Evolutionary conservation across 2,113 vertebrate genomes (phyloP).

Genomic region (Antennarius striatus): DNA sequence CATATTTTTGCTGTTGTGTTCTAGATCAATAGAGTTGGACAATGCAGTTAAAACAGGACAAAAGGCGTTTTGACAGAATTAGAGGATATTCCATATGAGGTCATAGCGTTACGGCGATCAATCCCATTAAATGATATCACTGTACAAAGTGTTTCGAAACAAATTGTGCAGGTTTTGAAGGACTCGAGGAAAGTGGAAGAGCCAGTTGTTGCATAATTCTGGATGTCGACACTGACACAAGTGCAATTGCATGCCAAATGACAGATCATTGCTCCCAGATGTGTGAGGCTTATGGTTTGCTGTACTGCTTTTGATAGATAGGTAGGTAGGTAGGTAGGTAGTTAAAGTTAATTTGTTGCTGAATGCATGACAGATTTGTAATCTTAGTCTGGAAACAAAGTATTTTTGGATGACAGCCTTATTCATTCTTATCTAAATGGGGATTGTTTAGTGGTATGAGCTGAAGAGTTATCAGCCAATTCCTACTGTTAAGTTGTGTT

Average conservation of each 20-base stretch:
- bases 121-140: not conserved
- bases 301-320: too few species aligned
- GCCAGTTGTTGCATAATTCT: constrained; percentile 8
- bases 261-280: too few species aligned
- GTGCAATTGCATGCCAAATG: not conserved
- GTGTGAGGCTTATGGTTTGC: too few species aligned
- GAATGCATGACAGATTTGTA: too few species aligned
- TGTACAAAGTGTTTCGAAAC: not conserved
- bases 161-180: not conserved
- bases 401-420: too few species aligned
- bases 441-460: too few species aligned
- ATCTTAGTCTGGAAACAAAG: too few species aligned
- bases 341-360: too few species aligned
- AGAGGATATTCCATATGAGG: not conserved
- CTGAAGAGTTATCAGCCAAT: too few species aligned
- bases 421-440: too few species aligned
- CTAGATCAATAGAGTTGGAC: not conserved
- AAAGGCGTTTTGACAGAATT: not conserved
- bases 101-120: not conserved
- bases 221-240: not conserved
- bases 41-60: not conserved
- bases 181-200: not conserved
- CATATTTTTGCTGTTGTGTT: not conserved
- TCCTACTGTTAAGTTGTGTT: too few species aligned
- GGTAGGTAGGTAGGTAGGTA: too few species aligned